These are phyloP conservation scores for Hapalemur alaotrensis DNA, from an alignment of 2,797 vertebrate genomes.

Conservation along the genomic window DNA sequence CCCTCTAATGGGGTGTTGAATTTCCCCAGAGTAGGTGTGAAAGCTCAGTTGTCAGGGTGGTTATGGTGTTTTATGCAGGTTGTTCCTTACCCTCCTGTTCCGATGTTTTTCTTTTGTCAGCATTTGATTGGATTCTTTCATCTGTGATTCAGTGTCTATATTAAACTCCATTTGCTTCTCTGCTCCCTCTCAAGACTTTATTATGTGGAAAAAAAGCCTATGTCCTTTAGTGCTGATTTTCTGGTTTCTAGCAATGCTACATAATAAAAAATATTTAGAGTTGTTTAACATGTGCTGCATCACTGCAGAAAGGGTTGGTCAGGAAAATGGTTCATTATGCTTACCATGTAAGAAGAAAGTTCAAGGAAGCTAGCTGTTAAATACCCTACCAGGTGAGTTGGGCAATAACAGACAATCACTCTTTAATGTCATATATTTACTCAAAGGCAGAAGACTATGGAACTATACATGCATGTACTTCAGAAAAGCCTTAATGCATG, in stretches of 20 bases:
- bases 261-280: not conserved
- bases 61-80: conserved; percentile 33
- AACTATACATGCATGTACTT: not conserved
- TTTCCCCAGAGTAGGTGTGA: conserved; percentile 46
- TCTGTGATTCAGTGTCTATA: conserved; percentile 38
- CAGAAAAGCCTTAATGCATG: not conserved
- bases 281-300: conserved; percentile 17
- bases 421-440: conserved; percentile 63
- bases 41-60: not conserved
- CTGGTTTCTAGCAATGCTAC: not conserved
- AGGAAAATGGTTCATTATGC: not conserved
- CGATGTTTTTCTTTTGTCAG: conserved; percentile 58
- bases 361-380: conserved; percentile 59
- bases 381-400: not conserved
- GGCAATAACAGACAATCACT: conserved; percentile 44
- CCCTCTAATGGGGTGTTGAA: conserved; percentile 45
- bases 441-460: conserved; percentile 7
- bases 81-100: not conserved
- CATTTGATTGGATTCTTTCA: conserved; percentile 54
- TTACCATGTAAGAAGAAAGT: conserved; percentile 16
- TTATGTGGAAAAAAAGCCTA: not conserved
- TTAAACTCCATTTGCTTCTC: conserved; percentile 50
- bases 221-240: not conserved
- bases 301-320: not conserved
- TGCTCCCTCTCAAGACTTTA: conserved; percentile 48